Conservation (phyloP, 2,888 invertebrate genomes). For the Pseudoips prasinana region DNA sequence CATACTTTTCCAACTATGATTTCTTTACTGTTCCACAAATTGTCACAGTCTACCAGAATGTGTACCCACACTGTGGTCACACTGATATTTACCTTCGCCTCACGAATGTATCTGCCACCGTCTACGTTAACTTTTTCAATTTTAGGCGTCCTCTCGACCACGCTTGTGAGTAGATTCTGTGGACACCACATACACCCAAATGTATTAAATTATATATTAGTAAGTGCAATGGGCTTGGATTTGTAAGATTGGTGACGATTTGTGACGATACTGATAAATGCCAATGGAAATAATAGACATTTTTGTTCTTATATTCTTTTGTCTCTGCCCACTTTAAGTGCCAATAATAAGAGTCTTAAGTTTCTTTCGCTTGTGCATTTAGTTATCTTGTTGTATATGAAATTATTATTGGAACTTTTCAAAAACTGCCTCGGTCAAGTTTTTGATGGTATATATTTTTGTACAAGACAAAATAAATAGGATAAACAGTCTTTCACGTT, state of each 20-base stretch:
- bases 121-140: conserved; percentile 97
- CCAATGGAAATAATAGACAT: too few relatives aligned
- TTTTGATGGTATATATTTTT: too few relatives aligned
- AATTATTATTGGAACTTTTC: too few relatives aligned
- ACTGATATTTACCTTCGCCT: conserved; percentile 94
- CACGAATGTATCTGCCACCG: conserved; percentile 97
- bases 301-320: too few relatives aligned
- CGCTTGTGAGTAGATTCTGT: conserved; percentile 95
- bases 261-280: too few relatives aligned
- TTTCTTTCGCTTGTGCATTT: too few relatives aligned
- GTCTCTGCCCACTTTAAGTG: too few relatives aligned
- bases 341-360: too few relatives aligned
- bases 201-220: conserved; percentile 25
- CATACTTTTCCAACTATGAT: background rate
- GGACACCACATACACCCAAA: conserved; percentile 63
- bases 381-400: too few relatives aligned
- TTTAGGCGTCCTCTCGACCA: conserved; percentile 95
- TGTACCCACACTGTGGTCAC: conserved; percentile 18
- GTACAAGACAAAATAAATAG: too few relatives aligned
- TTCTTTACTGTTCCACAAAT: conserved; percentile 32
- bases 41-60: conserved; percentile 35
- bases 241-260: background rate
- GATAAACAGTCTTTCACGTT: too few relatives aligned
- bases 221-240: conserved; percentile 7
- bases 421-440: too few relatives aligned